Evolutionary conservation across 2,888 invertebrate species (phyloP).

Genomic region (Orchestes rusci): DNA sequence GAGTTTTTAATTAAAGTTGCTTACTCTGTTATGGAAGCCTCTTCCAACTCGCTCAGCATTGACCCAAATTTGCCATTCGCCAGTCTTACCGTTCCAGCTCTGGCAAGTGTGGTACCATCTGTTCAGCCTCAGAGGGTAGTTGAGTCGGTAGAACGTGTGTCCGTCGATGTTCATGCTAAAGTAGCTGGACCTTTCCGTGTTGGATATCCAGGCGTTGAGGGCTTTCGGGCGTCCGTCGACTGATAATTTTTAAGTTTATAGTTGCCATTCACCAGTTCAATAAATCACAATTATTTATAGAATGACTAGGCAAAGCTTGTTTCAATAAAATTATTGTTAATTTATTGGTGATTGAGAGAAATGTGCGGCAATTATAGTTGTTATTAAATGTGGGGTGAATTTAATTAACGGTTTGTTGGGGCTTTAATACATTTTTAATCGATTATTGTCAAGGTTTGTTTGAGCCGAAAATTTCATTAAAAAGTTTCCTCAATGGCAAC

Average conservation of each 20-base stretch:
- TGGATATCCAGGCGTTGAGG: slow-evolving; percentile 72
- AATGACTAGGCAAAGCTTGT: too few species aligned
- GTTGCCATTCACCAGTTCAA: too few species aligned
- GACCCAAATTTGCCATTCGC: slow-evolving; percentile 87
- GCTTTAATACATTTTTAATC: too few species aligned
- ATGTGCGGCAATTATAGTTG: too few species aligned
- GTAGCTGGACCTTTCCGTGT: slow-evolving; percentile 72
- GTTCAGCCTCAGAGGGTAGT: slow-evolving; percentile 60
- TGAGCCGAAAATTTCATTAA: too few species aligned
- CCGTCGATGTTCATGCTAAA: slow-evolving; percentile 76
- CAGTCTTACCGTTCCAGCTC: slow-evolving; percentile 83
- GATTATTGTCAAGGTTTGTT: too few species aligned
- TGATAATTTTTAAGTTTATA: slow-evolving; percentile 42
- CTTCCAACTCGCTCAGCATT: slow-evolving; percentile 78
- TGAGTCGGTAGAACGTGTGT: slow-evolving; percentile 71
- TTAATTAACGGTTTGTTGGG: too few species aligned
- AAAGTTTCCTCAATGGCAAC: too few species aligned
- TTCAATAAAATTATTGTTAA: too few species aligned
- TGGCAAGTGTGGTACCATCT: slow-evolving; percentile 83
- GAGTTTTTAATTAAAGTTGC: slow-evolving; percentile 28
- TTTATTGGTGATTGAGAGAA: too few species aligned
- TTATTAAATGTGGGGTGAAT: too few species aligned
- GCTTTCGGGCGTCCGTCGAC: slow-evolving; percentile 67
- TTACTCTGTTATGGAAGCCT: slow-evolving; percentile 80
- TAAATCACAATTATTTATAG: too few species aligned